Conservation (phyloP, 2,113 vertebrate genomes). For the Scomber japonicus region DNA sequence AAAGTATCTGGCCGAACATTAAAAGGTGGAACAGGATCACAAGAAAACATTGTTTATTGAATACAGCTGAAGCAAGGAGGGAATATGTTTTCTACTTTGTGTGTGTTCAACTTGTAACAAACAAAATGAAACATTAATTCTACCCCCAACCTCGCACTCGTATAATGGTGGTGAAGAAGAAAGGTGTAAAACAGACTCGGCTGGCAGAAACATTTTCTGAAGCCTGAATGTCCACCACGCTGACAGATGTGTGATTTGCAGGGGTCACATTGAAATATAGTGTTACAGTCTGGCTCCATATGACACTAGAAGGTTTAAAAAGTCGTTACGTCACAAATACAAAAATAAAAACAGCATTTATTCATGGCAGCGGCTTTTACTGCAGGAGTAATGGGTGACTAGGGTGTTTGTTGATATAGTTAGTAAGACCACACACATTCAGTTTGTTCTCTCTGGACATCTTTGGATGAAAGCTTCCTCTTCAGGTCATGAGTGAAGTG, state of each 20-base stretch:
- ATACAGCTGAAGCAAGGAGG: conserved; percentile 65
- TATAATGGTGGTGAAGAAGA: background rate
- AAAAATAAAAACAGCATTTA: background rate
- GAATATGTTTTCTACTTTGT: conserved; percentile 52
- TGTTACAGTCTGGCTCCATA: background rate
- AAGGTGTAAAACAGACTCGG: conserved; percentile 13
- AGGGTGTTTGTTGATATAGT: background rate
- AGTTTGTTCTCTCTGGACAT: conserved; percentile 11
- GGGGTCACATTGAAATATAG: background rate
- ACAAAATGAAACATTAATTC: conserved; percentile 20
- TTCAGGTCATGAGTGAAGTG: background rate
- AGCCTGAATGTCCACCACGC: background rate
- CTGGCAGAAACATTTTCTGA: conserved; percentile 17
- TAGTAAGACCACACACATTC: conserved; percentile 1
- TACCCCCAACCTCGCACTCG: background rate
- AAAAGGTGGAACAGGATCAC: conserved; percentile 63
- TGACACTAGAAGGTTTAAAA: background rate
- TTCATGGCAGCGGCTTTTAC: background rate
- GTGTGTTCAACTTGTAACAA: conserved; percentile 60
- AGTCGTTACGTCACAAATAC: background rate
- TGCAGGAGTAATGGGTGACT: conserved; percentile 1
- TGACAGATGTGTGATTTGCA: conserved; percentile 30
- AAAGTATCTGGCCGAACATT: conserved; percentile 64
- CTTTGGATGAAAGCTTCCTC: conserved; percentile 23
- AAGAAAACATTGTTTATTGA: conserved; percentile 72